Base-by-base conservation (phyloP, 2,888 invertebrate genomes). In the Homarus gammarus region DNA sequence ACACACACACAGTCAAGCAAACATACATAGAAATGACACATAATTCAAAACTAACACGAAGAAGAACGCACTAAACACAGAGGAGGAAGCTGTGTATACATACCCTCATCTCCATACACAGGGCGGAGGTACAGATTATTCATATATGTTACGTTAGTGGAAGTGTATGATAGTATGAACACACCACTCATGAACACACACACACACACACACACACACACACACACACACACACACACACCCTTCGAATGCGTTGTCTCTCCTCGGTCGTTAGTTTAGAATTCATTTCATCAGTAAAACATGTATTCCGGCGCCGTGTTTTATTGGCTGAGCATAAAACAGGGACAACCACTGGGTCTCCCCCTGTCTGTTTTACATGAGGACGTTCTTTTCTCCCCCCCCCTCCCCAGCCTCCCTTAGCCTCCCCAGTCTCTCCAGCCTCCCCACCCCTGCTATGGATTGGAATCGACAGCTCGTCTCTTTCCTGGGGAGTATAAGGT, bases 251-350 rank as follows among this genome's bases (percentile, higher is more conserved):
- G 61, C 38, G 38, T 15, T 79, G 38, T 56, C 61, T 79, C 79
- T 79, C 61, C 56, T 61, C n/a, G 79, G 84, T 75, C 84, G 79
- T 78, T 70, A 79, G 56, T 82, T 86, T 87, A 87, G 82, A 73
- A 87, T 87, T 87, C 87, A 87, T 87, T 87, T 87, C 87, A 87
- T 87, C 81, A 87, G 81, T 40, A 36, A 87, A 87, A 87, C 87
- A 87, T 87, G 87, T 87, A 87, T 87, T 87, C 87, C 82, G 64
- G 64, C 72, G 10, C 73, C 2, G 87, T 87, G 87, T 87, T 87
- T 87, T 87, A 87, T 87, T 87, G 87, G 87, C 75, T 40, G 87
- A 82, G 82, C 87, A 87, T 87, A 87, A 87, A 87, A 87, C 87
- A 82, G 87, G n/a, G 87, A 87, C 82, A 82, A 70, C 75, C 75